Base-by-base conservation (phyloP, 2,797 vertebrate genomes). In the Pantherophis vulpinus region DNA sequence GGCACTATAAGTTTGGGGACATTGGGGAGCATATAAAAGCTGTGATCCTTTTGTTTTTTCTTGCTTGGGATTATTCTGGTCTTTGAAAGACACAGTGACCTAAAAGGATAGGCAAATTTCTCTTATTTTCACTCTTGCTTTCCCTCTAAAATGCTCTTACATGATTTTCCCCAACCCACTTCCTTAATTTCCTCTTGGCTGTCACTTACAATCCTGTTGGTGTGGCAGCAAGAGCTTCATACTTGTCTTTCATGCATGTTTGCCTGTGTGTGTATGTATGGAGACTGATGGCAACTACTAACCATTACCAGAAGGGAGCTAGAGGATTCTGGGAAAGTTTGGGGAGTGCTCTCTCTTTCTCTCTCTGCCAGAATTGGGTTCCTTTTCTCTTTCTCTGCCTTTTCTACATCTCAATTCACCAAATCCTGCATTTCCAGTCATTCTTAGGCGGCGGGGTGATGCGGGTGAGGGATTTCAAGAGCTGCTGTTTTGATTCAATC, bases 11-110 rank as follows among this genome's bases (percentile, higher is more conserved):
- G 90, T 96, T 95, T 90, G 94, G 93, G 92, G 95, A 93, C 95
- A 27, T 90, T 63, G 59, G 90, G 6, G 47, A 70, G 25, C 54
- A 11, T 51, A 0, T 94, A 94, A 94, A 95, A 94, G 95, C 94
- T 93, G 95, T 94, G 96, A 93, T 88, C 5, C 95, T 97, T 95
- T 94, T 54, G 96, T 79, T 37, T 42, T 94, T 54, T 96, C 96
- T 97, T 97, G 97, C 97, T 97, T 97, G 97, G 95, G 96, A 97
- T 83, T 95, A 59, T 95, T 96, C 95, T 96, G 96, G 86, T 92
- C 87, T 92, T 92, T 27, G 42, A 92, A 93, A 94, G 93, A 86
- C 66, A 91, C 90, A 94, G 95, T 95, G 32, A 42, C 5, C 51
- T 86, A 93, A 95, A 88, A 90, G 95, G 95, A 95, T 90, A 83